phyloP scores from a whole-genome alignment of 92 coral and sea anemone species.

The Porites rus region DNA sequence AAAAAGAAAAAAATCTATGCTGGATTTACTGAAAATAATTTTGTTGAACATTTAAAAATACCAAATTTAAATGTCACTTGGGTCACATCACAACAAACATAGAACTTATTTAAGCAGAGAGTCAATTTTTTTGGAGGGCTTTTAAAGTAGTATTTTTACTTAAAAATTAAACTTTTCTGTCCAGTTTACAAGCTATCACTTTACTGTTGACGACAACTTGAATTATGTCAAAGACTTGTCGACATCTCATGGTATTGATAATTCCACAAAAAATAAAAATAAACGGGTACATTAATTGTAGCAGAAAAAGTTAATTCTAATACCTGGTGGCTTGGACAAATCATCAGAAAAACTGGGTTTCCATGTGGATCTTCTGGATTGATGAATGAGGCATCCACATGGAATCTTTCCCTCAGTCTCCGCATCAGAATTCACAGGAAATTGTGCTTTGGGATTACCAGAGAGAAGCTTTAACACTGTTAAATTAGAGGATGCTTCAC shows the following conservation, averaged over 20 bases:
- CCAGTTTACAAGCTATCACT: neutral
- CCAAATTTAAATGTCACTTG: too few species aligned
- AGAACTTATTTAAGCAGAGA: neutral
- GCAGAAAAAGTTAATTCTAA: neutral
- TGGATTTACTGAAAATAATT: too few species aligned
- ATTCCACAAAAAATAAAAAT: neutral
- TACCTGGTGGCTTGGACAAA: neutral
- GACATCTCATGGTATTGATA: neutral
- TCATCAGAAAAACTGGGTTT: neutral
- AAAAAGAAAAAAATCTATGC: too few species aligned
- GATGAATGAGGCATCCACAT: neutral
- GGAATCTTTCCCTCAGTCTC: constrained; percentile 1
- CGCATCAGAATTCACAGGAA: neutral
- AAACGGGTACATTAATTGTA: neutral
- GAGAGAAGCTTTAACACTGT: constrained; percentile 20
- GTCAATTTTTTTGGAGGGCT: neutral
- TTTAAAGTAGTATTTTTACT: neutral
- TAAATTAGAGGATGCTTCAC: constrained; percentile 7
- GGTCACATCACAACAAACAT: neutral
- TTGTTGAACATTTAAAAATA: too few species aligned
- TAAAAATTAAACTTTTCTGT: neutral
- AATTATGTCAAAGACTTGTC: neutral
- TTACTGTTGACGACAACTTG: neutral
- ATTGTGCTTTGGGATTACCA: constrained; percentile 12
- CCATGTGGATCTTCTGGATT: neutral